A percentile compares a stretch with the other conserved stretches of the same genome.
Evolutionary conservation across 1,140 invertebrate species (phyloP).

Genomic region (Ips typographus): DNA sequence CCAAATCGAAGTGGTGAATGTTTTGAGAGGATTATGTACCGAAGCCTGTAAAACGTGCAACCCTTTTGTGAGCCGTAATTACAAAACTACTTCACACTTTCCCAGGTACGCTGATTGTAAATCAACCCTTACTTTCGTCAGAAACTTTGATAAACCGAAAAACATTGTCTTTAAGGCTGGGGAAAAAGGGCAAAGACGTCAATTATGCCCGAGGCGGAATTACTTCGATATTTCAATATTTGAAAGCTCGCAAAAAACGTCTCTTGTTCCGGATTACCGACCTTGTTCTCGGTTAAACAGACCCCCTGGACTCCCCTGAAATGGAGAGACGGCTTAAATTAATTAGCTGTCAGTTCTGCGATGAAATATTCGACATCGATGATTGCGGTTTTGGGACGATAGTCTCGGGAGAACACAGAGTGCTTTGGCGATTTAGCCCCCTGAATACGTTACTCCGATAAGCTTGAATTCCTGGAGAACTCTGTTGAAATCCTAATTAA

Average conservation of each 20-base stretch:
- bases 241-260: slow-evolving; percentile 7
- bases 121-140: too few relatives aligned
- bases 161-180: background rate
- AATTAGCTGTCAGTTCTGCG: slow-evolving; percentile 13
- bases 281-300: slow-evolving; percentile 7
- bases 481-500: too few relatives aligned
- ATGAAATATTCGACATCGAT: slow-evolving; percentile 21
- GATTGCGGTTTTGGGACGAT: slow-evolving; percentile 7
- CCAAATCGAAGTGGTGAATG: slow-evolving; percentile 1
- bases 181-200: background rate
- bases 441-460: too few relatives aligned
- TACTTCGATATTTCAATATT: slow-evolving; percentile 15
- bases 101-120: too few relatives aligned
- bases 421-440: too few relatives aligned
- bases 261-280: slow-evolving; percentile 9
- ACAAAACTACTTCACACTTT: background rate
- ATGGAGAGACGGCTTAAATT: slow-evolving; percentile 13
- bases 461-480: too few relatives aligned
- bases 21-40: slow-evolving; percentile 8
- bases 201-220: background rate
- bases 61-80: background rate
- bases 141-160: background rate
- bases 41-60: background rate
- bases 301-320: slow-evolving; percentile 4
- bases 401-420: too few relatives aligned